Evolutionary conservation across 2,113 vertebrate species (phyloP).

Genomic region (Embiotoca jacksoni): DNA sequence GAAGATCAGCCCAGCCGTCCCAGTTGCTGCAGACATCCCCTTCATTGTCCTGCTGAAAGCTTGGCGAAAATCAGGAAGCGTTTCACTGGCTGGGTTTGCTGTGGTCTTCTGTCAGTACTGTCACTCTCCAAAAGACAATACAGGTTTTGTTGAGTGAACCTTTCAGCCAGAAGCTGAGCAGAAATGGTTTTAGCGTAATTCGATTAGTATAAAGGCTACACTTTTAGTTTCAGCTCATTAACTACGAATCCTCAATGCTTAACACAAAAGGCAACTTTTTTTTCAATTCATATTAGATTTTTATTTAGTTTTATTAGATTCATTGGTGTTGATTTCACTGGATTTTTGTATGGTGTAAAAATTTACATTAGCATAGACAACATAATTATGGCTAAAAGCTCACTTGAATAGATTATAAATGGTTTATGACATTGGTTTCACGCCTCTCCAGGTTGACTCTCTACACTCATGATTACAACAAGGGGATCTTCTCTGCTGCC

Average conservation of each 20-base stretch:
- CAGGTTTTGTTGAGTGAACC: conserved; percentile 1
- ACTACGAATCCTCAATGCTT: background rate
- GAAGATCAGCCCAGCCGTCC: conserved; percentile 17
- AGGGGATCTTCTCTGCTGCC: background rate
- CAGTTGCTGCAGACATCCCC: conserved; percentile 62
- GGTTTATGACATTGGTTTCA: too few species aligned
- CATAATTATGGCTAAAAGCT: too few species aligned
- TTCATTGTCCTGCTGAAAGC: conserved; percentile 63
- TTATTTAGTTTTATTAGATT: too few species aligned
- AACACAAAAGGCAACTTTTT: background rate
- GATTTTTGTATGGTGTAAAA: too few species aligned
- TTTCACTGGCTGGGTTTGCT: conserved; percentile 22
- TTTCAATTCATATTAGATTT: too few species aligned
- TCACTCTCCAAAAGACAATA: conserved; percentile 1
- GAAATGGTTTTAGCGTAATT: background rate
- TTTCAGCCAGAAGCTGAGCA: background rate
- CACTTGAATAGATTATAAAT: too few species aligned
- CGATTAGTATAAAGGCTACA: too few species aligned
- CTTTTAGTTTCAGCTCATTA: background rate
- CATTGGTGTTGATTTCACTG: too few species aligned
- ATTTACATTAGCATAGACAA: too few species aligned
- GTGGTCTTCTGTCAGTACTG: conserved; percentile 6
- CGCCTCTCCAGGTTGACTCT: background rate
- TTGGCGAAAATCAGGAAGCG: conserved; percentile 65
- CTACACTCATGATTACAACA: background rate